Evolutionary conservation across 2,888 invertebrate genomes (phyloP), one percentile per base, ranked within the genome.

Genomic region (Papilio gigon): DNA sequence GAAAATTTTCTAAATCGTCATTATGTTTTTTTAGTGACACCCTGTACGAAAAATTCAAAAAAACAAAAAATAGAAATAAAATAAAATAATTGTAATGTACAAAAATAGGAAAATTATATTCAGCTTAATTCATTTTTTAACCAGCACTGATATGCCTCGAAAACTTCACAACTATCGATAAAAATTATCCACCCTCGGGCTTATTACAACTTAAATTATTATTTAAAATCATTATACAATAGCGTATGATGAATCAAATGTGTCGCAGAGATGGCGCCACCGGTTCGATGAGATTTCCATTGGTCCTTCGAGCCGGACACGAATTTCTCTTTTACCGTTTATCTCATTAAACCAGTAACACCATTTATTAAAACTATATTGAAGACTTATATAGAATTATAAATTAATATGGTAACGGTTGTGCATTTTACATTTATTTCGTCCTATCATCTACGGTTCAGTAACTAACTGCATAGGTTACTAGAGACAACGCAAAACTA

Each of bases 71-170:
- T n/a, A n/a, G n/a, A n/a, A n/a, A n/a, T n/a, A n/a, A n/a, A n/a
- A n/a, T n/a, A n/a, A n/a, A n/a, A n/a, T n/a, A 75, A 73, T 72
- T 50, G 70, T 71, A 77, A 78, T 79, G 77, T 81, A 82, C 75
- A 83, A 82, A 81, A 80, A 80, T 81, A 79, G 77, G 76, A 80
- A 78, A 82, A 80, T 75, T 76, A 81, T 80, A 80, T 71, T 75
- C 76, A 67, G 80, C 77, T 75, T n/a, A n/a, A n/a, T n/a, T n/a
- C n/a, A 80, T 73, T n/a, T 77, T 75, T 80, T 81, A 82, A 81
- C 84, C 70, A 80, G 84, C 83, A 80, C 75, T 88, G 87, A 88
- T 88, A 88, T 88, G 88, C 85, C 77, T 85, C 78, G 79, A 83
- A 76, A 83, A 83, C 77, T 75, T 88, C 87, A 88, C 86, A 88